A percentile compares a stretch with the other conserved stretches of the same genome.
phyloP scores from a whole-genome alignment of 2,797 vertebrate genomes.

The Mus spretus region DNA sequence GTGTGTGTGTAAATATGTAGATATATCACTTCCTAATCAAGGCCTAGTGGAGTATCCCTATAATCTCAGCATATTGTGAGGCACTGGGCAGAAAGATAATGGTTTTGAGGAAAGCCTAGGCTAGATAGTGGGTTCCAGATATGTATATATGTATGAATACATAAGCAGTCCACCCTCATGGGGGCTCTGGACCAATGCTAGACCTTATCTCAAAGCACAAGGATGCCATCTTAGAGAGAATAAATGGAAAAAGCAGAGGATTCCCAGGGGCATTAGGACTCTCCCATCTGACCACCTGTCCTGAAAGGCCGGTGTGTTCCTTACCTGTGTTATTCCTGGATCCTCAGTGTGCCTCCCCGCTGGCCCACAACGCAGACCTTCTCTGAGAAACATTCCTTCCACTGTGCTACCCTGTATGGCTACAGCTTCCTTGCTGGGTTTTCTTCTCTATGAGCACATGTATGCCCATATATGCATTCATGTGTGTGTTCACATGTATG shows the following conservation, averaged over 20 bases:
- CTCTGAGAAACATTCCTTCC: no score
- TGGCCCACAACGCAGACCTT: neutral
- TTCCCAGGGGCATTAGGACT: neutral
- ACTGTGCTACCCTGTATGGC: neutral
- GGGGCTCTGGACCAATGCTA: neutral
- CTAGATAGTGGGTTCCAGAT: neutral
- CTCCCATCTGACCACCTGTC: neutral
- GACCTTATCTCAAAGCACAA: neutral
- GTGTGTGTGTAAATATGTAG: no score
- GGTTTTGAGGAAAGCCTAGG: neutral
- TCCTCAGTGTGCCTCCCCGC: neutral
- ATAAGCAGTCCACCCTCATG: neutral
- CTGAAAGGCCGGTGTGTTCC: neutral
- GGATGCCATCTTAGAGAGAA: neutral
- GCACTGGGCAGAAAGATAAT: neutral
- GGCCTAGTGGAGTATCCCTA: neutral
- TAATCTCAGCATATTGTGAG: neutral
- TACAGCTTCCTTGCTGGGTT: neutral
- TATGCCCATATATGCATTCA: neutral
- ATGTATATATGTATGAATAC: no score
- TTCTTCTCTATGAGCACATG: neutral
- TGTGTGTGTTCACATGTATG: neutral
- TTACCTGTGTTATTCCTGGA: neutral
- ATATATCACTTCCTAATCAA: neutral
- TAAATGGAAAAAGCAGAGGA: neutral